Conservation (phyloP, 1,140 invertebrate genomes). For the Drosophila pseudoananassae region DNA sequence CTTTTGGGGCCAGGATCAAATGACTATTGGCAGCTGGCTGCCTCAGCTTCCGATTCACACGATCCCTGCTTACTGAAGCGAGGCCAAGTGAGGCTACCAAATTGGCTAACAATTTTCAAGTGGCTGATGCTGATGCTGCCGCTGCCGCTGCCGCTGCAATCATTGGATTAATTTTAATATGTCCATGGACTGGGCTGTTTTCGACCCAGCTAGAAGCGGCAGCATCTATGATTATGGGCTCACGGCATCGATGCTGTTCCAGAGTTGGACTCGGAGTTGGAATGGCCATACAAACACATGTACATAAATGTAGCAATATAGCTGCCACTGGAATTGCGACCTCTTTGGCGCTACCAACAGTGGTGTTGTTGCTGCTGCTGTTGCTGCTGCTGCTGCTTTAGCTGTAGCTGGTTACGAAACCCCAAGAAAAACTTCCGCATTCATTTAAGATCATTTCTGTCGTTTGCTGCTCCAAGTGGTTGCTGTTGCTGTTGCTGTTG, state of each 20-base stretch:
- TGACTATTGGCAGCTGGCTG: slow-evolving; percentile 69
- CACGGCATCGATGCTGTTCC: slow-evolving; percentile 67
- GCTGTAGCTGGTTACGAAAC: slow-evolving; percentile 83
- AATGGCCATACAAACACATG: slow-evolving; percentile 37
- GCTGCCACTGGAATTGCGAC: slow-evolving; percentile 80
- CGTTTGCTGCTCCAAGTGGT: slow-evolving; percentile 75
- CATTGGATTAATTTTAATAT: slow-evolving; percentile 83
- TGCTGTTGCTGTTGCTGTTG: slow-evolving; percentile 48
- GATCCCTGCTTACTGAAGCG: slow-evolving; percentile 55
- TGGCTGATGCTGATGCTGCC: slow-evolving; percentile 23
- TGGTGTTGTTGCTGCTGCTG: slow-evolving; percentile 9
- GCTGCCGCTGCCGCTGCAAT: slow-evolving; percentile 58
- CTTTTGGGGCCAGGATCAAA: slow-evolving; percentile 69
- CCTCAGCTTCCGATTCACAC: slow-evolving; percentile 40
- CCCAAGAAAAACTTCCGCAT: slow-evolving; percentile 84
- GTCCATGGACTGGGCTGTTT: slow-evolving; percentile 68
- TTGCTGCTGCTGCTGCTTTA: slow-evolving; percentile 35
- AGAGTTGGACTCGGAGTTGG: slow-evolving; percentile 18
- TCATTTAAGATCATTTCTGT: slow-evolving; percentile 84
- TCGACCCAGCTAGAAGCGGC: slow-evolving; percentile 64
- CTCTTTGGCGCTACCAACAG: slow-evolving; percentile 67
- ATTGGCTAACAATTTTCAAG: slow-evolving; percentile 76
- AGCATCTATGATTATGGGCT: slow-evolving; percentile 80
- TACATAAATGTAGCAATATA: slow-evolving; percentile 79
- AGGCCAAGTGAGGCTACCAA: slow-evolving; percentile 50